Evolutionary conservation across 2,113 vertebrate species (phyloP).

Genomic region (Melanocharis versteri): DNA sequence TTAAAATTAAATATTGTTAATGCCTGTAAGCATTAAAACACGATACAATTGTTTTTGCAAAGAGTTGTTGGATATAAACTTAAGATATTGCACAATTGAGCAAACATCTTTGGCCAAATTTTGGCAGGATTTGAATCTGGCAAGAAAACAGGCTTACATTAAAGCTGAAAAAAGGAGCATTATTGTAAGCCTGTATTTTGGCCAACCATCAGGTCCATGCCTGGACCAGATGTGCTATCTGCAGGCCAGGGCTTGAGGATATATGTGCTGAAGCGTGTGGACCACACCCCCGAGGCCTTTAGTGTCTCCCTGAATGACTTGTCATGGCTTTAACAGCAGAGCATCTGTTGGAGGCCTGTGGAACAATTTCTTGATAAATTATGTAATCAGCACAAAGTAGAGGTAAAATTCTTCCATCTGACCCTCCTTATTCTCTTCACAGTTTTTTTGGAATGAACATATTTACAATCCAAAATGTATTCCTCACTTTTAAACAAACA

Average conservation of each 20-base stretch:
- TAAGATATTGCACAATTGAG: conserved; percentile 37
- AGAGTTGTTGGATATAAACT: conserved; percentile 61
- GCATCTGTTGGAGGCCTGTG: conserved; percentile 63
- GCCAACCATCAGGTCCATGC: conserved; percentile 62
- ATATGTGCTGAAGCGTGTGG: conserved; percentile 56
- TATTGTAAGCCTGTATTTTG: conserved; percentile 63
- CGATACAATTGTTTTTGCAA: conserved; percentile 59
- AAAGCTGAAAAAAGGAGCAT: conserved; percentile 57
- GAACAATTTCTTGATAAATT: conserved; percentile 52
- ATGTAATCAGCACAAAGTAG: conserved; percentile 51
- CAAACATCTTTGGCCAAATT: conserved; percentile 48
- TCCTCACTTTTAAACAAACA: conserved; percentile 35
- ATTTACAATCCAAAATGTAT: conserved; percentile 38
- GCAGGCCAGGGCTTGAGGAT: conserved; percentile 56
- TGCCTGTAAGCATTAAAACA: conserved; percentile 53
- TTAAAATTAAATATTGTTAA: conserved; percentile 61
- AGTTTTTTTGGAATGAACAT: conserved; percentile 2
- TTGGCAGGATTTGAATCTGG: conserved; percentile 58
- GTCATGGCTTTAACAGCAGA: conserved; percentile 56
- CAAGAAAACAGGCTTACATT: conserved; percentile 63
- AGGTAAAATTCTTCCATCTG: conserved; percentile 63
- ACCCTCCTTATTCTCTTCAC: conserved; percentile 31
- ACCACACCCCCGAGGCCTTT: conserved; percentile 61
- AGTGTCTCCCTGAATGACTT: conserved; percentile 67
- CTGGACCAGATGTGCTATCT: conserved; percentile 67